A percentile compares a stretch with the other conserved stretches of the same genome.
Evolutionary conservation across 2,113 vertebrate species (phyloP).

Genomic region (Donacobius atricapilla): DNA sequence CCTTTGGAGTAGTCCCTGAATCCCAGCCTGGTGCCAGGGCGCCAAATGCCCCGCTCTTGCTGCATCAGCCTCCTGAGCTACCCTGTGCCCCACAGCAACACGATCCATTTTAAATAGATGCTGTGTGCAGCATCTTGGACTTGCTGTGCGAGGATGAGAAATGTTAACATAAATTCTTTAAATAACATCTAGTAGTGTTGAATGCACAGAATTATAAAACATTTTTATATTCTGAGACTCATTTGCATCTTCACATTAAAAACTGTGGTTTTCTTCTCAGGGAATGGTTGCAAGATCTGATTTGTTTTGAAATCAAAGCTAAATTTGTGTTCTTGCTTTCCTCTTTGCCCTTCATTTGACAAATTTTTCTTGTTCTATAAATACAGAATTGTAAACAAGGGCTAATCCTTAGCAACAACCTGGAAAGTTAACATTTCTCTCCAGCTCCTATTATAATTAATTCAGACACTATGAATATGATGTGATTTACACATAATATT

Average conservation of each 20-base stretch:
- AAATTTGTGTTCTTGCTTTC: constrained; percentile 53
- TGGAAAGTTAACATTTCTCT: constrained; percentile 63
- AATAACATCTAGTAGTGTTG: constrained; percentile 51
- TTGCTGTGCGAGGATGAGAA: constrained; percentile 46
- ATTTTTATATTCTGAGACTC: constrained; percentile 60
- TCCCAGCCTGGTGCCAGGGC: not conserved
- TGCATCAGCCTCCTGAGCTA: not conserved
- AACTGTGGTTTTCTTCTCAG: constrained; percentile 54
- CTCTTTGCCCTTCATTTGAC: constrained; percentile 62
- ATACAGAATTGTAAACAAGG: constrained; percentile 63
- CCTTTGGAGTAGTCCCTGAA: not conserved
- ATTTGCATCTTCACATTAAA: constrained; percentile 63
- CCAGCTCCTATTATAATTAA: constrained; percentile 44
- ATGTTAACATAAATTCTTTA: constrained; percentile 61
- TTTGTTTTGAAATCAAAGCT: constrained; percentile 66
- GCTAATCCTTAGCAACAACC: constrained; percentile 60
- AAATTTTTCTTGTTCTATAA: constrained; percentile 61
- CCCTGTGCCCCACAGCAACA: not conserved
- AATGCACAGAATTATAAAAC: constrained; percentile 62
- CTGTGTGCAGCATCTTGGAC: constrained; percentile 46
- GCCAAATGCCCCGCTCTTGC: not conserved
- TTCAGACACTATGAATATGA: constrained; percentile 39
- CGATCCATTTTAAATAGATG: not conserved
- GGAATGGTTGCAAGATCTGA: constrained; percentile 46
- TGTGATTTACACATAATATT: constrained; percentile 54